phyloP scores from a whole-genome alignment of 2,797 vertebrate species.

The Ciconia nigra region DNA sequence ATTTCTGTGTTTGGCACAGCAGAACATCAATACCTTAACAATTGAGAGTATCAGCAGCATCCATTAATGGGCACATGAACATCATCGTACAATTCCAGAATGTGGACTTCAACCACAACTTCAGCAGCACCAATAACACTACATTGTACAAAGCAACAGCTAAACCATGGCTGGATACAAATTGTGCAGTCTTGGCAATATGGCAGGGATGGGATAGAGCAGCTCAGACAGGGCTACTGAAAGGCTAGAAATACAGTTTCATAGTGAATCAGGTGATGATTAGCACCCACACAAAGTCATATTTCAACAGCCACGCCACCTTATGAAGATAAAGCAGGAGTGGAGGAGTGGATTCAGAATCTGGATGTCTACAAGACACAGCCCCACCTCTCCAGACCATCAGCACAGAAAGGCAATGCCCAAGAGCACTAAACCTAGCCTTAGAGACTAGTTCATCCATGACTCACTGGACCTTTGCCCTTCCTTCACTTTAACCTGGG shows the following conservation, averaged over 20 bases:
- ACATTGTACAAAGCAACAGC: background rate
- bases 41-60: background rate
- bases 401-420: background rate
- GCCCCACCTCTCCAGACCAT: background rate
- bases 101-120: background rate
- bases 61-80: background rate
- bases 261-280: background rate
- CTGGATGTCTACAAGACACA: background rate
- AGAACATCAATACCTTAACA: background rate
- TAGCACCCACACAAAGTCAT: background rate
- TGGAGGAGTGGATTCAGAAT: background rate
- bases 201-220: background rate
- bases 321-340: background rate
- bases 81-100: background rate
- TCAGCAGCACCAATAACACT: background rate
- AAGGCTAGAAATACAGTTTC: background rate
- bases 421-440: background rate
- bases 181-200: background rate
- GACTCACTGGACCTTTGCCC: background rate
- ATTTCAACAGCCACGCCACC: background rate
- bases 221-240: background rate
- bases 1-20: background rate
- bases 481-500: background rate
- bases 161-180: background rate
- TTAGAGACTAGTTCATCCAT: background rate